phyloP scores from a whole-genome alignment of 2,888 invertebrate species.

The Volucella inanis region DNA sequence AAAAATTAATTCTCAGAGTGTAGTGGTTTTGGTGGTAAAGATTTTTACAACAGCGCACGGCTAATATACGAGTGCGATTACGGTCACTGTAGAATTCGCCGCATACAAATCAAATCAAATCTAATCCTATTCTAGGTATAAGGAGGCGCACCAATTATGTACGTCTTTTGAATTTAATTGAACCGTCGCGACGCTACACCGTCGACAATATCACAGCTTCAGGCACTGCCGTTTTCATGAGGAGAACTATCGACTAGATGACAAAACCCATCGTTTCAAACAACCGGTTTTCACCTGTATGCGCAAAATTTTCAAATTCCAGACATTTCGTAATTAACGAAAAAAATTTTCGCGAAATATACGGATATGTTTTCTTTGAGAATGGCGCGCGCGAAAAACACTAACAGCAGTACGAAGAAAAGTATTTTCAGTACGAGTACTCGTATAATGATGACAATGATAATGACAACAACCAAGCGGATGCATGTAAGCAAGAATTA shows the following conservation, averaged over 20 bases:
- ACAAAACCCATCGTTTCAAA: neutral
- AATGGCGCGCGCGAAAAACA: conserved; percentile 23
- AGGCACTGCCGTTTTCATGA: conserved; percentile 7
- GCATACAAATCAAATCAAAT: conserved; percentile 50
- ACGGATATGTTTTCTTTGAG: conserved; percentile 5
- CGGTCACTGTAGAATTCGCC: neutral
- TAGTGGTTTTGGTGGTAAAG: neutral
- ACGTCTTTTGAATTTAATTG: conserved; percentile 54
- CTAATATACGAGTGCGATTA: neutral
- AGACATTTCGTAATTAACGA: conserved; percentile 32
- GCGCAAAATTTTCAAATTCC: conserved; percentile 42
- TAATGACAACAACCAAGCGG: conserved; percentile 12
- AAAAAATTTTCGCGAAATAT: conserved; percentile 41
- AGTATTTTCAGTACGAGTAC: neutral
- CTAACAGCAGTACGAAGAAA: neutral
- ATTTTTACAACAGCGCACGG: conserved; percentile 21
- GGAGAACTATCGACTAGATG: conserved; percentile 2
- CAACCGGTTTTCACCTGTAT: conserved; percentile 62
- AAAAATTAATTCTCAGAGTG: neutral
- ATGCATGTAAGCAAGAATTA: conserved; percentile 6
- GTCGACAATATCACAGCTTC: neutral
- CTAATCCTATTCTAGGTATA: conserved; percentile 16
- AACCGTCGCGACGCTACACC: conserved; percentile 30
- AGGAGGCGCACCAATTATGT: conserved; percentile 16
- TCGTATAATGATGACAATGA: neutral